Base-by-base conservation (phyloP, 1,140 invertebrate species). In the Penaeus vannamei region DNA sequence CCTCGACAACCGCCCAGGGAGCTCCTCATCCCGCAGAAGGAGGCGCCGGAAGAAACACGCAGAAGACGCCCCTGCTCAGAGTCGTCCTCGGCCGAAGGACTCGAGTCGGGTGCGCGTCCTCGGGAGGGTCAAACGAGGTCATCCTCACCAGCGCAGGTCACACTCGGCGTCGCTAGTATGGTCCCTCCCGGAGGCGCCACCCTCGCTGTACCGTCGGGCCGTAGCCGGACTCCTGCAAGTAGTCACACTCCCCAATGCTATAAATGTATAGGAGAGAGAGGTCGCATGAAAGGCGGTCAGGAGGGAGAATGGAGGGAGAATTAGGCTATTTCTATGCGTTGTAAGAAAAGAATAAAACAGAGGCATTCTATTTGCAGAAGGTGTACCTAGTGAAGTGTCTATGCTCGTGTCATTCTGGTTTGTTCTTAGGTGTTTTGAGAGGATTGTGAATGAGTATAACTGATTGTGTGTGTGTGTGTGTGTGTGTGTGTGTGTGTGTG, bases 61-160 rank as follows among this genome's bases (percentile, higher is more conserved):
- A 59, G 59, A 81, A 42, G 26, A 46, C 26, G 79, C 59, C n/a
- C 26, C 19, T 36, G 26, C 10, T 42, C 60, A 29, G 29, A n/a
- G 79, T 20, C 20, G 46, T 46, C 26, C 29, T 19, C 42, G 46
- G 46, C 42, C 22, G 79, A 26, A 23, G 1, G 42, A 53, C 32
- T 53, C 22, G 8, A 22, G 19, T 81, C 22, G 53, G 32, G 46
- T 1, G 17, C 26, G 42, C 79, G 81, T 22, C 32, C 60, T 23
- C 23, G 3, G 26, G 29, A 20, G 81, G 81, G 36, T 32, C 29
- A 23, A 14, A 26, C 46, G 53, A 23, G 60, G 53, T 53, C 53
- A 7, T 53, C 53, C 53, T 89, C 82, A 89, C 87, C 87, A 89
- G 53, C 82, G 81, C 53, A 89, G 87, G 81, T 89, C 87, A 84